A percentile compares a stretch with the other conserved stretches of the same genome.
phyloP scores from a whole-genome alignment of 2,888 invertebrate genomes.

The Eubasilissa splendida region DNA sequence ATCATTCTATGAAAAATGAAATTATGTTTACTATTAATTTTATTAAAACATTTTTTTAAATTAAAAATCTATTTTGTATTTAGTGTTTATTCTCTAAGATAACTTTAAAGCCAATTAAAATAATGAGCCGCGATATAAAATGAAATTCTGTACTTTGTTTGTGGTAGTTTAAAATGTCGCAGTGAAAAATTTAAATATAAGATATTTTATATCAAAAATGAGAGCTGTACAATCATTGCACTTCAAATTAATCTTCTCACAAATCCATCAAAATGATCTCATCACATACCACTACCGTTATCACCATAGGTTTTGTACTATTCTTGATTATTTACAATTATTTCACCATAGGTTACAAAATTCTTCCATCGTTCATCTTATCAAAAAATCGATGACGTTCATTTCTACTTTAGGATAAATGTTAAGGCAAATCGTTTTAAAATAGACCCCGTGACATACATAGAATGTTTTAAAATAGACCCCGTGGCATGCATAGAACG shows the following conservation, averaged over 20 bases:
- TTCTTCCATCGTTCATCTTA: constrained; percentile 3
- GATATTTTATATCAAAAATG: constrained; percentile 48
- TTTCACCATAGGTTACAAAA: constrained; percentile 28
- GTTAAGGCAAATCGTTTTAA: background rate
- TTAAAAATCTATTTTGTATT: constrained; percentile 18
- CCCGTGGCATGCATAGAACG: background rate
- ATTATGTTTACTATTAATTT: background rate
- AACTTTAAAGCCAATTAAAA: constrained; percentile 21
- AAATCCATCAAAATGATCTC: constrained; percentile 2
- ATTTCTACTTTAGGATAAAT: constrained; percentile 6
- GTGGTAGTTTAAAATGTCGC: constrained; percentile 40
- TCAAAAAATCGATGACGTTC: background rate
- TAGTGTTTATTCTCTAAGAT: constrained; percentile 37
- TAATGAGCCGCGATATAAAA: constrained; percentile 44
- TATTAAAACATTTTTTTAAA: background rate
- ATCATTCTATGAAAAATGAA: background rate
- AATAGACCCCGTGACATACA: constrained; percentile 1
- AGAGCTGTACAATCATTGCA: constrained; percentile 57
- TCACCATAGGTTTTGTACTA: constrained; percentile 40
- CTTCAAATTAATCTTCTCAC: constrained; percentile 45
- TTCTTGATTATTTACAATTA: constrained; percentile 31
- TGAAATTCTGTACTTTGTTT: constrained; percentile 45
- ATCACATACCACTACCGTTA: constrained; percentile 21
- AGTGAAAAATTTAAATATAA: constrained; percentile 28
- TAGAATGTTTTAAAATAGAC: too few species aligned